Conservation (phyloP, 1,140 invertebrate species). For the Oedothorax gibbosus region DNA sequence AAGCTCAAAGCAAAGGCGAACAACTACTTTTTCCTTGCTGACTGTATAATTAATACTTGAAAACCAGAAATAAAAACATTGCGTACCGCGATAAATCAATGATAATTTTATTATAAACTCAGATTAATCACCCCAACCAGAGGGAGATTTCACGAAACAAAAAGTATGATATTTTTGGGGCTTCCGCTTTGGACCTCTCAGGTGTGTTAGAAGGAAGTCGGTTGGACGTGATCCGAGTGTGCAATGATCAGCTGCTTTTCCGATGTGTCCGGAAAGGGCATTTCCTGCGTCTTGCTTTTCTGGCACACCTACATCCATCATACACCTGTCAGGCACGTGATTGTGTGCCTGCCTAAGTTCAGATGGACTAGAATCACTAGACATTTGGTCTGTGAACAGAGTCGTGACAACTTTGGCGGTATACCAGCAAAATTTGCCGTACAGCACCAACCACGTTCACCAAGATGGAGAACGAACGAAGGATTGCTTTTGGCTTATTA, state of each 20-base stretch:
- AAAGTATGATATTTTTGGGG: slow-evolving; percentile 2
- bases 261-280: slow-evolving; percentile 17
- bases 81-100: background rate
- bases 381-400: too few relatives aligned
- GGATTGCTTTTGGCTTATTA: too few relatives aligned
- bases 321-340: too few relatives aligned
- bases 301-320: too few relatives aligned
- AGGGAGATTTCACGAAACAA: background rate
- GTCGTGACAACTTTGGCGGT: too few relatives aligned
- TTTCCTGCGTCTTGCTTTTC: slow-evolving; percentile 27
- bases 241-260: slow-evolving; percentile 36
- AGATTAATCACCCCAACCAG: background rate
- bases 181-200: slow-evolving; percentile 15
- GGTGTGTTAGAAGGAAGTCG: slow-evolving; percentile 17
- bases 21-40: background rate
- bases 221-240: slow-evolving; percentile 21
- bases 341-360: too few relatives aligned
- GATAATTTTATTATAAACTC: background rate
- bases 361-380: too few relatives aligned
- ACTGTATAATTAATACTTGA: background rate
- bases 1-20: too few relatives aligned
- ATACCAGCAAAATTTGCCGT: too few relatives aligned
- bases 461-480: too few relatives aligned
- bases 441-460: too few relatives aligned
- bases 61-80: background rate